phyloP scores from a whole-genome alignment of 2,888 invertebrate genomes.

The Phyllotreta striolata region DNA sequence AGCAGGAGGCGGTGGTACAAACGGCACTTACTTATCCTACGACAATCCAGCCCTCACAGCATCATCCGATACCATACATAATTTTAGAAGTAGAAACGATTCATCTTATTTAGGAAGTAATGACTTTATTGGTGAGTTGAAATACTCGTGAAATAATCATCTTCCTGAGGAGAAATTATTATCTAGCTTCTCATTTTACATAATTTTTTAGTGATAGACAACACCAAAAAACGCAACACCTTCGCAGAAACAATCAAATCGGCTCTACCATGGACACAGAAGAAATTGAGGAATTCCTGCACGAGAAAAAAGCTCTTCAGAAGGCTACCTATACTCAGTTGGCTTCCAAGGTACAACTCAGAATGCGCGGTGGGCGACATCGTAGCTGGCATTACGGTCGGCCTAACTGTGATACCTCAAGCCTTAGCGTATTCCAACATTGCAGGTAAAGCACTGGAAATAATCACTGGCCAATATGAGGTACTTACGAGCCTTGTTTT shows the following conservation, averaged over 20 bases:
- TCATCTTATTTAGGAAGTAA: constrained; percentile 63
- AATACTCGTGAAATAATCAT: no score
- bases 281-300: constrained; percentile 63
- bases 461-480: not conserved
- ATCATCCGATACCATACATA: constrained; percentile 55
- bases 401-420: constrained; percentile 92
- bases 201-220: constrained; percentile 41
- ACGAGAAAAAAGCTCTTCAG: constrained; percentile 78
- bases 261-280: constrained; percentile 58
- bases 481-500: constrained; percentile 1
- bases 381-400: constrained; percentile 86
- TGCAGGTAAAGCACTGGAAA: constrained; percentile 59
- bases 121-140: constrained; percentile 66
- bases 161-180: constrained; percentile 11
- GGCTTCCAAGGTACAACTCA: constrained; percentile 82
- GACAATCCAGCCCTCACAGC: constrained; percentile 57
- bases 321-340: constrained; percentile 75
- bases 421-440: constrained; percentile 82
- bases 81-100: constrained; percentile 43
- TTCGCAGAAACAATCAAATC: constrained; percentile 45
- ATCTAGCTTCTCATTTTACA: not conserved
- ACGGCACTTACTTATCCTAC: constrained; percentile 56
- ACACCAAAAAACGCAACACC: constrained; percentile 39
- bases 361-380: constrained; percentile 84
- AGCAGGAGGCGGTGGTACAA: constrained; percentile 51